Conservation (phyloP, 2,888 invertebrate species). For the Glyphotaelius pellucidus region DNA sequence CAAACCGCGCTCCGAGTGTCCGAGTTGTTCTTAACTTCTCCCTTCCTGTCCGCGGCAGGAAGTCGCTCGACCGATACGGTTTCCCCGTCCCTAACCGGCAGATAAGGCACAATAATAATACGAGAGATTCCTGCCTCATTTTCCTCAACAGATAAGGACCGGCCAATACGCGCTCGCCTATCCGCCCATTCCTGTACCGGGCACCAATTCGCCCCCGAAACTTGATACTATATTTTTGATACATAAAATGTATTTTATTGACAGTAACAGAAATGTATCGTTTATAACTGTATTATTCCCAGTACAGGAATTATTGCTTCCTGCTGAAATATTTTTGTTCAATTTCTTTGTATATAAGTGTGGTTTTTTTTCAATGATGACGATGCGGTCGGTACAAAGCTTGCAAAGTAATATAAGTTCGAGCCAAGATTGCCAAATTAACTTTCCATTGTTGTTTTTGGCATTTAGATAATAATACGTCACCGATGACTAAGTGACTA, state of each 20-base stretch:
- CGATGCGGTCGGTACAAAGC: neutral
- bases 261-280: no score
- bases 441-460: conserved; percentile 15
- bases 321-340: no score
- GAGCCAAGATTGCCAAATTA: neutral
- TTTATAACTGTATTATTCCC: no score
- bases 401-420: neutral
- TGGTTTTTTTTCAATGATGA: neutral
- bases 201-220: conserved; percentile 33
- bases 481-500: neutral
- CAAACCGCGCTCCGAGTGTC: neutral
- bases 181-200: conserved; percentile 43
- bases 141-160: conserved; percentile 31
- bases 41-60: conserved; percentile 32
- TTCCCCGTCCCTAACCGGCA: neutral
- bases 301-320: no score
- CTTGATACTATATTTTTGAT: conserved; percentile 18
- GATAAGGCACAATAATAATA: neutral
- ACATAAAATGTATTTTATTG: neutral
- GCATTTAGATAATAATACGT: neutral
- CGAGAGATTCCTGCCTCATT: conserved; percentile 10
- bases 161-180: neutral
- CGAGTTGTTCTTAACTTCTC: neutral
- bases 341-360: no score
- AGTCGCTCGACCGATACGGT: conserved; percentile 7